phyloP scores from a whole-genome alignment of 2,113 vertebrate genomes.

The Gorsachius goisagi region DNA sequence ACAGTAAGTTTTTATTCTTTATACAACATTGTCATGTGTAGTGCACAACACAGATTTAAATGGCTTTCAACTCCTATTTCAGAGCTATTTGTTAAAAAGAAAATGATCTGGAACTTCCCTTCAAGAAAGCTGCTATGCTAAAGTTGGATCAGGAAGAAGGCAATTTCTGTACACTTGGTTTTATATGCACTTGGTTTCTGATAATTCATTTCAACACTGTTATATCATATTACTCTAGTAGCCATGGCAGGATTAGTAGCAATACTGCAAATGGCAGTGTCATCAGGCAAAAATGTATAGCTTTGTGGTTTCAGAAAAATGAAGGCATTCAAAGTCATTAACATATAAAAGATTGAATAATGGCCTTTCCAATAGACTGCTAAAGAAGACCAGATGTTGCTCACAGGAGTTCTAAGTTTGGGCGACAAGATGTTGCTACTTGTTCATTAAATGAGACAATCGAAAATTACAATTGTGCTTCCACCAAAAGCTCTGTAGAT shows the following conservation, averaged over 20 bases:
- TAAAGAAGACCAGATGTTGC: conserved; percentile 40
- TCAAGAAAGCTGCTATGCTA: not conserved
- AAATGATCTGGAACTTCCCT: not conserved
- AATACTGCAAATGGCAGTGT: not conserved
- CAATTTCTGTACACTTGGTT: not conserved
- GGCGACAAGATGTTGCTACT: not conserved
- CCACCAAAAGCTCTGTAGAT: not conserved
- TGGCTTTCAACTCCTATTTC: conserved; percentile 5
- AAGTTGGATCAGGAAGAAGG: not conserved
- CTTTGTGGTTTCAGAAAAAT: conserved; percentile 14
- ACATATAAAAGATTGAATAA: conserved; percentile 25
- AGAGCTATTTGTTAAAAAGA: not conserved
- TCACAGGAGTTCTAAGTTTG: not conserved
- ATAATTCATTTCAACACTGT: conserved; percentile 17
- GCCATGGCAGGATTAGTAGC: not conserved
- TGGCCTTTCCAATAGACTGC: not conserved
- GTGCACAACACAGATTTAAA: not conserved
- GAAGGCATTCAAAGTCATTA: conserved; percentile 23
- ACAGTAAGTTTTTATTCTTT: not conserved
- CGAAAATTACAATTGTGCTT: not conserved
- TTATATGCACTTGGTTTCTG: not conserved
- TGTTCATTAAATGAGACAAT: conserved; percentile 11
- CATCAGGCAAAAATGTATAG: conserved; percentile 35
- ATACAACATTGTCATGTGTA: not conserved
- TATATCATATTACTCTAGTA: not conserved